Conservation (phyloP, 1,140 invertebrate species). For the Medauroidea extradentata region DNA sequence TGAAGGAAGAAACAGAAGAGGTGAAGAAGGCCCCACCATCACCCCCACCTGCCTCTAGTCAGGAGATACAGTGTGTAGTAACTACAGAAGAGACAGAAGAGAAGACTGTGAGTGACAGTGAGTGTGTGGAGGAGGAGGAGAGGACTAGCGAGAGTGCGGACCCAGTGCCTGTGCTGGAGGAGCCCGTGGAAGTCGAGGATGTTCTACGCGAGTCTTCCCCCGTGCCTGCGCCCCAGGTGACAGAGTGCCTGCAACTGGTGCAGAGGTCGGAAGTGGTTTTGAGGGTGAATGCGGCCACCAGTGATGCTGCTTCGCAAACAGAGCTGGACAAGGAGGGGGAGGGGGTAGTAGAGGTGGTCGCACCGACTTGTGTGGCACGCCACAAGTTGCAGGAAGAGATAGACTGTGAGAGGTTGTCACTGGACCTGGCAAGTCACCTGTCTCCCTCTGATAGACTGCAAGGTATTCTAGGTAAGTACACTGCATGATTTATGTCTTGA, state of each 20-base stretch:
- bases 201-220: conserved; percentile 19
- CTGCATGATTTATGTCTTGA: too few relatives aligned
- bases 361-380: conserved; percentile 22
- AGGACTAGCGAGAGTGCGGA: conserved; percentile 39
- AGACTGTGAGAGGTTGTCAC: conserved; percentile 71
- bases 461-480: conserved; percentile 58
- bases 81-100: too few relatives aligned
- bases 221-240: conserved; percentile 15
- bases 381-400: conserved; percentile 70
- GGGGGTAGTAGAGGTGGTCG: background rate
- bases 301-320: conserved; percentile 59
- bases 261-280: conserved; percentile 58
- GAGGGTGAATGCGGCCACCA: conserved; percentile 54
- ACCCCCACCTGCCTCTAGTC: background rate
- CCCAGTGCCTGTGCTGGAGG: conserved; percentile 33
- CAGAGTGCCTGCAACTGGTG: conserved; percentile 51
- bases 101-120: background rate
- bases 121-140: background rate
- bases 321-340: conserved; percentile 46
- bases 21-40: background rate
- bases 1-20: background rate
- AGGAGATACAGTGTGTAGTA: background rate
- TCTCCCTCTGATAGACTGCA: conserved; percentile 63
- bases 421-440: conserved; percentile 66
- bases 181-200: conserved; percentile 18